These are phyloP conservation scores for Chouioia cunea DNA, from an alignment of 2,888 invertebrate genomes.

Conservation along the genomic window DNA sequence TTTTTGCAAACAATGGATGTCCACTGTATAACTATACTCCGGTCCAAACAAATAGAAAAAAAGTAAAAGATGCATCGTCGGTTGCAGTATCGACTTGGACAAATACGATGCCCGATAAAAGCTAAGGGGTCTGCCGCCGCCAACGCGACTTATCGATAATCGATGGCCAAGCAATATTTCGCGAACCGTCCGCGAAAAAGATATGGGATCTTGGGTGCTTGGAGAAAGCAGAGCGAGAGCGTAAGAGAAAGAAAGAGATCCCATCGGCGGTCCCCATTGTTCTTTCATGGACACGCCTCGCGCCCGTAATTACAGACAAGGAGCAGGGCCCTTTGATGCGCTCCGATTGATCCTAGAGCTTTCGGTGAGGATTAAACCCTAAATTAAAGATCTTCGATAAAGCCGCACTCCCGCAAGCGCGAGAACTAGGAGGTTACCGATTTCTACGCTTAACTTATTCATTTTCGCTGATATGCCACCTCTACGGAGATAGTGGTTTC, in stretches of 20 bases:
- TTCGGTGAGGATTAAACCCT: conserved; percentile 43
- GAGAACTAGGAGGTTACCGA: conserved; percentile 32
- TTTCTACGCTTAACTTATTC: conserved; percentile 10
- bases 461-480: conserved; percentile 9
- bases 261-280: conserved; percentile 66
- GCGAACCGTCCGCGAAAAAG: conserved; percentile 43
- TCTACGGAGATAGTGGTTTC: conserved; percentile 15
- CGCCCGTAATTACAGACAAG: conserved; percentile 68
- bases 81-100: background rate
- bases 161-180: conserved; percentile 64
- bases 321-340: conserved; percentile 65
- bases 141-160: conserved; percentile 60
- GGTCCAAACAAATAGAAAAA: too few species aligned
- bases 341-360: conserved; percentile 21
- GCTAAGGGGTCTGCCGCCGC: background rate
- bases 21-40: too few species aligned
- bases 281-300: conserved; percentile 66
- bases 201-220: conserved; percentile 59
- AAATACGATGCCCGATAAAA: conserved; percentile 8
- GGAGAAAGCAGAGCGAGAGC: conserved; percentile 10
- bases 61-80: too few species aligned
- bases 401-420: conserved; percentile 7
- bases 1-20: too few species aligned
- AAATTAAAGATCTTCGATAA: conserved; percentile 57
- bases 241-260: conserved; percentile 45